A percentile compares a stretch with the other conserved stretches of the same genome.
Conservation (phyloP, 2,113 vertebrate genomes). For the Pardalotus punctatus region DNA sequence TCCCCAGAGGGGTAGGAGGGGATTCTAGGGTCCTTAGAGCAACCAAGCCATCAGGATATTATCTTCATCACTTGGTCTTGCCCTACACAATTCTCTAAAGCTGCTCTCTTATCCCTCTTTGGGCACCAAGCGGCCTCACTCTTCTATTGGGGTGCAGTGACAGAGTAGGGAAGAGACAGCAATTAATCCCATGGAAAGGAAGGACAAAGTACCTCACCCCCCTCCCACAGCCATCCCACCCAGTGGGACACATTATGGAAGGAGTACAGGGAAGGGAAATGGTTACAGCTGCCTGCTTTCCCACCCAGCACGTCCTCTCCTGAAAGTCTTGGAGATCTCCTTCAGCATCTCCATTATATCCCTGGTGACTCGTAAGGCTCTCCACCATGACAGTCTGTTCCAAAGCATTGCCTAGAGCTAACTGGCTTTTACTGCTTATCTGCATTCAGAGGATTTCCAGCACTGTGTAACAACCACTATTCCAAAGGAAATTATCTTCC, state of each 20-base stretch:
- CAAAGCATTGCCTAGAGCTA: not conserved
- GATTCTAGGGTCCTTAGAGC: not conserved
- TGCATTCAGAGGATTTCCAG: conserved; percentile 40
- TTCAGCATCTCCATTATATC: not conserved
- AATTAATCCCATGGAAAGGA: not conserved
- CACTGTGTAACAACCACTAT: not conserved
- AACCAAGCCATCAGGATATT: not conserved
- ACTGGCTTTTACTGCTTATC: conserved; percentile 15
- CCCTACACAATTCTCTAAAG: not conserved
- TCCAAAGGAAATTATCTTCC: conserved; percentile 43
- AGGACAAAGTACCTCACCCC: not conserved
- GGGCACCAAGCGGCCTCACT: not conserved
- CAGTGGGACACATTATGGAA: not conserved
- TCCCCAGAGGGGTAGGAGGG: not conserved
- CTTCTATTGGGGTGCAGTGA: not conserved
- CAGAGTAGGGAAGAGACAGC: not conserved
- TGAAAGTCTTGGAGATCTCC: not conserved
- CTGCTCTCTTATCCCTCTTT: not conserved
- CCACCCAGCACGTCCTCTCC: not conserved
- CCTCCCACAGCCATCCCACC: not conserved
- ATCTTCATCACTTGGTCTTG: not conserved
- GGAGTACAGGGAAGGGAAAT: not conserved
- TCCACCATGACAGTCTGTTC: not conserved
- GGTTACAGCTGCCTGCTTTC: not conserved
- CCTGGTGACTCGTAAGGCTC: not conserved